Evolutionary conservation across 2,888 invertebrate genomes (phyloP).

Genomic region (Sesamia inferens): DNA sequence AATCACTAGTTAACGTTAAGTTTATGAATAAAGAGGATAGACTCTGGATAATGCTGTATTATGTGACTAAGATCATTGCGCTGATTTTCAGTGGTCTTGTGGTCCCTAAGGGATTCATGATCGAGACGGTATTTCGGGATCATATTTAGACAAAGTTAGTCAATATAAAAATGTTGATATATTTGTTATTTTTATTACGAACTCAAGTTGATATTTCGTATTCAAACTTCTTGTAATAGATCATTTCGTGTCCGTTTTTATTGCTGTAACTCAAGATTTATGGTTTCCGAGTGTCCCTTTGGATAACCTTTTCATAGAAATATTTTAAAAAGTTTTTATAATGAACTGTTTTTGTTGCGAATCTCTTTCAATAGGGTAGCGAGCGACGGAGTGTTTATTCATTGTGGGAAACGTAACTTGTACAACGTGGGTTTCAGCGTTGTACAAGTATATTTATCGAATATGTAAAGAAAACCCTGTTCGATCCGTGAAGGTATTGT

Average conservation of each 20-base stretch:
- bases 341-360: conserved; percentile 61
- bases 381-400: conserved; percentile 29
- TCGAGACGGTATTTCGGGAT: background rate
- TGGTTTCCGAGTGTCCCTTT: conserved; percentile 59
- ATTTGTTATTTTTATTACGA: conserved; percentile 18
- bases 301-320: conserved; percentile 64
- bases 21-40: no score
- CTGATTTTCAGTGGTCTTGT: background rate
- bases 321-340: conserved; percentile 62
- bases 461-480: no score
- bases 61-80: background rate
- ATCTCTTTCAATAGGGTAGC: conserved; percentile 39
- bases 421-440: conserved; percentile 26
- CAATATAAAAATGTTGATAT: conserved; percentile 28
- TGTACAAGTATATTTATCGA: conserved; percentile 1
- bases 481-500: no score
- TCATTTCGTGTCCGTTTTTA: conserved; percentile 60
- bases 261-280: conserved; percentile 57
- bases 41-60: background rate
- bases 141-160: conserved; percentile 41
- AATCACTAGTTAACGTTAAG: no score
- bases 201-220: conserved; percentile 40
- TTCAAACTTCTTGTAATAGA: conserved; percentile 54
- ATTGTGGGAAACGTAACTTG: conserved; percentile 29
- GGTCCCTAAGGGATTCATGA: background rate